Evolutionary conservation across 2,888 invertebrate species (phyloP).

Genomic region (Arrhopalites spinosus): DNA sequence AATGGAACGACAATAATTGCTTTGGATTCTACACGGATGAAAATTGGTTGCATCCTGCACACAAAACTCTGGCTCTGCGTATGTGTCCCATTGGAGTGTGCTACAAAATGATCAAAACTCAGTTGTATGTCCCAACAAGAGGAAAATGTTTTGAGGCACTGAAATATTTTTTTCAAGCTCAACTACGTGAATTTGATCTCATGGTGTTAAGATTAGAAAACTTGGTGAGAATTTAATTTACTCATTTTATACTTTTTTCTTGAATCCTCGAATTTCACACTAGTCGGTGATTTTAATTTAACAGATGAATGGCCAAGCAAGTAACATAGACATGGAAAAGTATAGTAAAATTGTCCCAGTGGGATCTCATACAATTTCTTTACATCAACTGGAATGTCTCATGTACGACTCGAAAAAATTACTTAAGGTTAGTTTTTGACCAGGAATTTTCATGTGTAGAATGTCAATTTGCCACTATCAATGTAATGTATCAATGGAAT

Average conservation of each 20-base stretch:
- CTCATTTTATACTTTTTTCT: neutral
- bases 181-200: constrained; percentile 28
- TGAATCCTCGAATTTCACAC: neutral
- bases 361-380: constrained; percentile 13
- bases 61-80: constrained; percentile 25
- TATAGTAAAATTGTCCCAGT: constrained; percentile 18
- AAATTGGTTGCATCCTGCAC: constrained; percentile 23
- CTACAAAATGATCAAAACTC: constrained; percentile 20
- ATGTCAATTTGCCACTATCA: too few species aligned
- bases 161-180: constrained; percentile 11
- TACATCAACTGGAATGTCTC: constrained; percentile 33
- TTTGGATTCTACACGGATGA: constrained; percentile 12
- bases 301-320: constrained; percentile 6
- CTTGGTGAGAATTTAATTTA: neutral
- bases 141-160: constrained; percentile 32
- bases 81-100: constrained; percentile 28
- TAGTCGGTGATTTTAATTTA: neutral
- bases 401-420: constrained; percentile 33
- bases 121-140: neutral
- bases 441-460: too few species aligned
- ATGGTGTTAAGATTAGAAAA: constrained; percentile 24
- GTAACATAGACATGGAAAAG: constrained; percentile 11
- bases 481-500: too few species aligned
- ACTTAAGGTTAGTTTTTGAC: constrained; percentile 21
- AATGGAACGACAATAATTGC: constrained; percentile 16